A percentile compares a stretch with the other conserved stretches of the same genome.
These are phyloP conservation scores for Patiria miniata DNA, from an alignment of 35 echinoderm and acorn worm species.

Conservation along the genomic window DNA sequence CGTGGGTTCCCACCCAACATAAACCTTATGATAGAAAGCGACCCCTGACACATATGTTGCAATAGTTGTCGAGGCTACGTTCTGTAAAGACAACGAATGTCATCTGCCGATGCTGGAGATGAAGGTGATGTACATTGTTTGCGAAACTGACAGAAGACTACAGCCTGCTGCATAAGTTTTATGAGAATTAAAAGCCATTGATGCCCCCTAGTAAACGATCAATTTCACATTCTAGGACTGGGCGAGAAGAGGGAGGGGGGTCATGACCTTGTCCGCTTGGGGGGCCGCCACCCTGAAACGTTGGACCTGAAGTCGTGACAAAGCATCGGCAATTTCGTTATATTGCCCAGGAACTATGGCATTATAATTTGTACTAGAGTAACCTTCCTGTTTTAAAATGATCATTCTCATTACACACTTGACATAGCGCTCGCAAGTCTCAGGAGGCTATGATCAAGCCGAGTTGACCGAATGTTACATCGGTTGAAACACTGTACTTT, in stretches of 20 bases:
- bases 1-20: neutral
- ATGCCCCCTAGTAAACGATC: neutral
- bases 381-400: no score
- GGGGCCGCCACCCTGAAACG: neutral
- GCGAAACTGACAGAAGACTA: neutral
- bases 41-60: conserved; percentile 7
- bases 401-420: no score
- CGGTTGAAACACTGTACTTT: no score
- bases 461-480: no score
- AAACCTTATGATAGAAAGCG: conserved; percentile 2
- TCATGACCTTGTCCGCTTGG: neutral
- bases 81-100: neutral
- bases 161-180: neutral
- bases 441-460: no score
- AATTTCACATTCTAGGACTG: neutral
- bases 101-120: neutral
- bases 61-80: neutral
- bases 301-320: neutral
- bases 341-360: neutral
- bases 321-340: neutral
- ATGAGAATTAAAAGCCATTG: neutral
- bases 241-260: neutral
- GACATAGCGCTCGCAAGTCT: no score
- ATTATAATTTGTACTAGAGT: no score
- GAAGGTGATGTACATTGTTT: no score